Conservation (phyloP, 2,113 vertebrate genomes). For the Cygnus buccinator region DNA sequence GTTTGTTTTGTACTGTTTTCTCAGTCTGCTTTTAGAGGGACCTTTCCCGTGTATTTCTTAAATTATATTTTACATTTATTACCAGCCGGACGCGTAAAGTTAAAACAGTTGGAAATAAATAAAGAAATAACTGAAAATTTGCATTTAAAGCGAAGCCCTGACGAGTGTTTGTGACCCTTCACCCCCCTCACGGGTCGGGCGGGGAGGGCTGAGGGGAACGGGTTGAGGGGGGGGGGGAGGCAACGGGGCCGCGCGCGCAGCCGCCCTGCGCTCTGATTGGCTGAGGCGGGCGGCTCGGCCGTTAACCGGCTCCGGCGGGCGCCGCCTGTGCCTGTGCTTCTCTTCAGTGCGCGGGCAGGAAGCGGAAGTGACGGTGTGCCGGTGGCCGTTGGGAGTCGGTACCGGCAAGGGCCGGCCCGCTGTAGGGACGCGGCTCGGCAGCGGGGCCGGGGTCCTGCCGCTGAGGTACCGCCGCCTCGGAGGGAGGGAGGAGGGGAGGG, state of each 20-base stretch:
- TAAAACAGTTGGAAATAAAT: conserved; percentile 46
- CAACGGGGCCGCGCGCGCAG: too few species aligned
- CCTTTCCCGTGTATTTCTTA: conserved; percentile 44
- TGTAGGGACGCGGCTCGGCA: not conserved
- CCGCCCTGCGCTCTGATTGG: not conserved
- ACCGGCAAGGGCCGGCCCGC: too few species aligned
- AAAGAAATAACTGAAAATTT: not conserved
- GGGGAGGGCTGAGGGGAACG: too few species aligned
- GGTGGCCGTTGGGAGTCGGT: not conserved
- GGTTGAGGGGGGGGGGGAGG: too few species aligned
- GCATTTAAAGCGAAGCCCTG: conserved; percentile 10
- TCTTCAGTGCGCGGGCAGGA: not conserved
- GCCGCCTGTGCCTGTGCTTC: too few species aligned
- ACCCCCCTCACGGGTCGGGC: too few species aligned
- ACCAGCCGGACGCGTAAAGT: conserved; percentile 21
- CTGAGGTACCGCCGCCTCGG: not conserved
- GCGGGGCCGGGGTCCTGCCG: too few species aligned
- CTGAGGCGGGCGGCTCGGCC: not conserved
- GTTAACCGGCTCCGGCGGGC: too few species aligned
- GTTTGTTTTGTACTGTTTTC: conserved; percentile 11
- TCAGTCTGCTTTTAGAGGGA: conserved; percentile 45
- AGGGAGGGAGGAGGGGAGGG: not conserved
- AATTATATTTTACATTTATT: conserved; percentile 58
- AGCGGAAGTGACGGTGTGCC: not conserved
- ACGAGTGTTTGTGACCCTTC: too few species aligned